Evolutionary conservation across 2,113 vertebrate species (phyloP), one percentile per base, ranked within the genome.

Genomic region (Trogon surrucura): DNA sequence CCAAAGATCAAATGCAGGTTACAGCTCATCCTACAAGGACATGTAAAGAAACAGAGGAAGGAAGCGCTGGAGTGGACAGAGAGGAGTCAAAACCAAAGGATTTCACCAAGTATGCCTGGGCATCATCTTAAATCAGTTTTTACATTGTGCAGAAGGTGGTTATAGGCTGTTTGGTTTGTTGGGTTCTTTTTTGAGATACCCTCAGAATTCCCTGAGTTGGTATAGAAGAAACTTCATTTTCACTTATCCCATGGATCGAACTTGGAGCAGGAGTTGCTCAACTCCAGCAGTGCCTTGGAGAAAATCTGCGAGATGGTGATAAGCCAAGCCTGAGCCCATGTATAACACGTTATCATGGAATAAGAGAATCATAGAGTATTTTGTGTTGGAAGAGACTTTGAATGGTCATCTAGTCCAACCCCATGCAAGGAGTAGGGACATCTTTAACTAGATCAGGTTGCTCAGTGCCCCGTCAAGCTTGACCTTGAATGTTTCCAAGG

Each of bases 301-400:
- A 84, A 62, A 78, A 71, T 32, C n/a, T 78, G 38, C 47, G 71
- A 32, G 51, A 29, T 32, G 30, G 27, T 41, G 38, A 69, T n/a
- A 58, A 70, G 25, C 21, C 30, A 50, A 50, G 50, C 1, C 7
- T 11, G 21, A 85, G 2, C 22, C 65, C 1, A 0, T 21, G 14
- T 45, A 13, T 25, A 27, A 11, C 19, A 73, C 36, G 6, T 45
- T 80, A 44, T 29, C 18, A 30, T 2, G 62, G 56, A 23, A 51
- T 20, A 41, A 69, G 11, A 36, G 62, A 26, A 47, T 20, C 54
- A 69, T 11, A n/a, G 69, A 36, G 27, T 15, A 2, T 0, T 34
- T 80, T 58, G 60, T 3, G 16, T 7, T 87, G 70, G 51, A 79
- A 71, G 11, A 13, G 36, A 66, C 5, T 5, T 48, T 48, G 23